Evolutionary conservation across 2,888 invertebrate genomes (phyloP).

Genomic region (Aspidiotus rigidus): DNA sequence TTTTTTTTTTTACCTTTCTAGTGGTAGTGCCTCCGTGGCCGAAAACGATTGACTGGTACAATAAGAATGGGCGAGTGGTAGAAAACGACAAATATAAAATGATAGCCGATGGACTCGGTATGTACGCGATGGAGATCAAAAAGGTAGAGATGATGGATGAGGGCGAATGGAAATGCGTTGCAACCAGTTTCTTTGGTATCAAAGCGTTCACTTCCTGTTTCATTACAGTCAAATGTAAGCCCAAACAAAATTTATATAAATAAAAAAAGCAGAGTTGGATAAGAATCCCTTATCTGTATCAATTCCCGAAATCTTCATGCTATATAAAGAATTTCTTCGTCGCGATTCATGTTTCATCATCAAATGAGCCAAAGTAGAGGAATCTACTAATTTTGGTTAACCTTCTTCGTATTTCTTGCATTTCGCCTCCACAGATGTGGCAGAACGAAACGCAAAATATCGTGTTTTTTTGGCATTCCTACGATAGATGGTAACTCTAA

Average conservation of each 20-base stretch:
- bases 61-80: slow-evolving; percentile 69
- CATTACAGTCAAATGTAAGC: slow-evolving; percentile 50
- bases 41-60: slow-evolving; percentile 72
- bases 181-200: slow-evolving; percentile 63
- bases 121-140: slow-evolving; percentile 64
- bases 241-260: background rate
- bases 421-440: too few relatives aligned
- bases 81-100: slow-evolving; percentile 58
- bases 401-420: too few relatives aligned
- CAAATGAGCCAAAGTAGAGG: too few relatives aligned
- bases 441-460: too few relatives aligned
- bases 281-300: background rate
- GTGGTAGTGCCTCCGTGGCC: slow-evolving; percentile 81
- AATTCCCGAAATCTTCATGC: background rate
- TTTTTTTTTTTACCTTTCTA: slow-evolving; percentile 39
- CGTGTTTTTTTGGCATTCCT: too few relatives aligned
- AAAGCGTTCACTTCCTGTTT: slow-evolving; percentile 65
- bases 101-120: slow-evolving; percentile 73
- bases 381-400: too few relatives aligned
- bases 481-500: too few relatives aligned
- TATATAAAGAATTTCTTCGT: too few relatives aligned
- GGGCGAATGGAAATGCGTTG: slow-evolving; percentile 84
- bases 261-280: background rate
- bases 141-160: slow-evolving; percentile 71
- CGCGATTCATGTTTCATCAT: too few relatives aligned